These are phyloP conservation scores for Cyprinus carpio DNA, from an alignment of 2,113 vertebrate species.

Conservation along the genomic window DNA sequence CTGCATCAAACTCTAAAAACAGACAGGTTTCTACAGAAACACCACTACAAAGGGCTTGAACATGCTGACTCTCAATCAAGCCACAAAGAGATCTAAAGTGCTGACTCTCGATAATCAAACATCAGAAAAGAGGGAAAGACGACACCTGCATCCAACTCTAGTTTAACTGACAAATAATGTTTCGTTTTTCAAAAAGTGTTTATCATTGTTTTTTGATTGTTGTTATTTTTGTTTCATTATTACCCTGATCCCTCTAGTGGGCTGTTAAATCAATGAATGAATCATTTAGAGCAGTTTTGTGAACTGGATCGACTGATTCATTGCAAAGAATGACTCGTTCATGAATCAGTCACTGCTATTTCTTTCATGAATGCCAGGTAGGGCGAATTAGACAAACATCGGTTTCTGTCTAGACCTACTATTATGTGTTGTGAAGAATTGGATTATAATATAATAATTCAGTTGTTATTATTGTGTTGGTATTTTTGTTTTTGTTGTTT, in stretches of 20 bases:
- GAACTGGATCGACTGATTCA: neutral
- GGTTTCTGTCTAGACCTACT: too few relatives aligned
- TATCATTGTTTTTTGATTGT: neutral
- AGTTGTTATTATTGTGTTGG: neutral
- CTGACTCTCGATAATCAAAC: neutral
- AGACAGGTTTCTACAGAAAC: slow-evolving; percentile 14
- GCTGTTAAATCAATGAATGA: slow-evolving; percentile 7
- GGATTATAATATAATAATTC: neutral
- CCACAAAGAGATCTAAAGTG: slow-evolving; percentile 10
- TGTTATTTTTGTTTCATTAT: neutral
- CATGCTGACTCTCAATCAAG: neutral
- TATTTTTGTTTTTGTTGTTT: neutral
- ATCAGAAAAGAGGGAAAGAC: neutral
- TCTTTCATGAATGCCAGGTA: neutral
- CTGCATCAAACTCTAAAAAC: slow-evolving; percentile 22
- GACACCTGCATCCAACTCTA: too few relatives aligned
- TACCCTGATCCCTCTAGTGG: neutral
- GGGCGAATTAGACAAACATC: neutral
- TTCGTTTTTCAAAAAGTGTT: neutral
- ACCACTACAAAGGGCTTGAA: neutral
- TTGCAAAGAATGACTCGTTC: slow-evolving; percentile 1
- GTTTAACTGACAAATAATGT: neutral
- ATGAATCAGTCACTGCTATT: neutral
- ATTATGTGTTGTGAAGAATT: too few relatives aligned
- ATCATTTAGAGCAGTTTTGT: slow-evolving; percentile 7